Evolutionary conservation across 2,797 vertebrate species (phyloP).

Genomic region (Enteromius radiatus): DNA sequence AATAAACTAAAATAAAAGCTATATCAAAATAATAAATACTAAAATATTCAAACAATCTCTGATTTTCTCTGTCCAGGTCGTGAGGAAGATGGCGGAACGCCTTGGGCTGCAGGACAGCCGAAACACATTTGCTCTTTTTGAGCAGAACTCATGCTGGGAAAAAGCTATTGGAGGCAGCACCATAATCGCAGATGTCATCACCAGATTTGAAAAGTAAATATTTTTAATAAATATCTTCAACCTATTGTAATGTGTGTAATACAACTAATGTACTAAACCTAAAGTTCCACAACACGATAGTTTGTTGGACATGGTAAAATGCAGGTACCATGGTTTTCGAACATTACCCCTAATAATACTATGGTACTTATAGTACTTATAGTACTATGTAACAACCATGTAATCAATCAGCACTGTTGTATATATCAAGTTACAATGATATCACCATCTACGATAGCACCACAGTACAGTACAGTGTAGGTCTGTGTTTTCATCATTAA

Average conservation of each 20-base stretch:
- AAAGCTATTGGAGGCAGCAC: conserved; percentile 82
- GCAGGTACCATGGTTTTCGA: not conserved
- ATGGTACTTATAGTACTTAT: not conserved
- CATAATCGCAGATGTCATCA: conserved; percentile 91
- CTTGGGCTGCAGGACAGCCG: conserved; percentile 89
- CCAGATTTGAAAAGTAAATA: conserved; percentile 90
- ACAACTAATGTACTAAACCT: not conserved
- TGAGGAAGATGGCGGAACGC: conserved; percentile 85
- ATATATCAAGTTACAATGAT: not conserved
- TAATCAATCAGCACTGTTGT: not conserved
- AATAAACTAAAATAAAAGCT: not conserved
- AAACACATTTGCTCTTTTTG: conserved; percentile 90
- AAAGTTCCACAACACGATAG: not conserved
- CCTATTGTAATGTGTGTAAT: not conserved
- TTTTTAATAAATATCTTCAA: not conserved
- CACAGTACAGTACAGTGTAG: not conserved
- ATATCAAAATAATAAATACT: not conserved
- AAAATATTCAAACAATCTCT: not conserved
- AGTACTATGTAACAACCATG: not conserved
- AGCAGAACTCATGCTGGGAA: conserved; percentile 87
- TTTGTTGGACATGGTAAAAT: not conserved
- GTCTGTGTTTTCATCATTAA: not conserved
- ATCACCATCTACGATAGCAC: not conserved
- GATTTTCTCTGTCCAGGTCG: conserved; percentile 78
- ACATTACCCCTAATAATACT: not conserved